These are phyloP conservation scores for Rhyacophila brunnea DNA, from an alignment of 1,140 invertebrate species.

Conservation along the genomic window DNA sequence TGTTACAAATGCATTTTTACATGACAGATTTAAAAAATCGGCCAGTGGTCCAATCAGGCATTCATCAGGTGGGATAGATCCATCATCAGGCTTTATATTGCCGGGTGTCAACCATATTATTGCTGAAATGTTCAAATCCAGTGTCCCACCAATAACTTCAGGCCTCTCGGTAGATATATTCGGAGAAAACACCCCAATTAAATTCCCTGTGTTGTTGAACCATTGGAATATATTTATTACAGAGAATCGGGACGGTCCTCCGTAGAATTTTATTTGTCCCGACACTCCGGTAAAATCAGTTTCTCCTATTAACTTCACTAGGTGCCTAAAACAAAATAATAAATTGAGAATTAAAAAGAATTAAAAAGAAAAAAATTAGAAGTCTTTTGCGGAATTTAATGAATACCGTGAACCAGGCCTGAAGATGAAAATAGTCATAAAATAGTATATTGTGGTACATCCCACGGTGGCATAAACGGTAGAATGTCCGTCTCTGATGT, in stretches of 20 bases:
- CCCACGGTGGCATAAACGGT: too few species aligned
- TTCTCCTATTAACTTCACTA: slow-evolving; percentile 56
- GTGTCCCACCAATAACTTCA: slow-evolving; percentile 49
- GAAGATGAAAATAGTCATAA: too few species aligned
- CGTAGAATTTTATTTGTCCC: slow-evolving; percentile 69
- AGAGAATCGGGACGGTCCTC: slow-evolving; percentile 66
- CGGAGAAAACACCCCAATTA: slow-evolving; percentile 67
- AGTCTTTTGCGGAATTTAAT: too few species aligned
- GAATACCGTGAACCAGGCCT: too few species aligned
- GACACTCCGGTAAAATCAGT: slow-evolving; percentile 77
- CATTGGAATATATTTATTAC: slow-evolving; percentile 72
- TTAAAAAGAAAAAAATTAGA: too few species aligned
- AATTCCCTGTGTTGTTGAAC: slow-evolving; percentile 53
- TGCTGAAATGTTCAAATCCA: slow-evolving; percentile 55
- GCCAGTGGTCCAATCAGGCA: slow-evolving; percentile 69
- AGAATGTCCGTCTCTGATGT: too few species aligned
- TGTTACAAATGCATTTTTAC: slow-evolving; percentile 70
- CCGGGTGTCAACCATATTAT: slow-evolving; percentile 66
- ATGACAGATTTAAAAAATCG: slow-evolving; percentile 63
- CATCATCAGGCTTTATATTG: slow-evolving; percentile 66
- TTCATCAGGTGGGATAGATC: slow-evolving; percentile 54
- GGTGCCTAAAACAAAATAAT: slow-evolving; percentile 43
- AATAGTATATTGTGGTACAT: too few species aligned
- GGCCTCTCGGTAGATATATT: slow-evolving; percentile 44
- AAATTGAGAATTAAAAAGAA: too few species aligned